Evolutionary conservation across 2,888 invertebrate genomes (phyloP).

Genomic region (Poecilus cupreus): DNA sequence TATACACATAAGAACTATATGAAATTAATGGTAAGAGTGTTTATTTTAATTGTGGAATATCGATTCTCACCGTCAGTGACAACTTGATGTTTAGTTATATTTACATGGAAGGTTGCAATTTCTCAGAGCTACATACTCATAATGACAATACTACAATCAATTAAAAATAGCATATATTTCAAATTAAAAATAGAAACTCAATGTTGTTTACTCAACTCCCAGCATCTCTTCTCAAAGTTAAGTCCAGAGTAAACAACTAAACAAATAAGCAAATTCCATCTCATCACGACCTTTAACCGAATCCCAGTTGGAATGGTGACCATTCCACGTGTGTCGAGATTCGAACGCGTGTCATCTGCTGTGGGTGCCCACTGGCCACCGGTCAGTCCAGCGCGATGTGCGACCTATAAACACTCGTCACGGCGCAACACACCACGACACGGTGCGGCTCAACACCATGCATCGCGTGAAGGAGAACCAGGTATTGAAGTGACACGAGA

Average conservation of each 20-base stretch:
- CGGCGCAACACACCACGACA: not conserved
- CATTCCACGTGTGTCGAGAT: not conserved
- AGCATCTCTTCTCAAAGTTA: not conserved
- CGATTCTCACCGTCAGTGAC: too few relatives aligned
- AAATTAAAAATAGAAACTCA: too few relatives aligned
- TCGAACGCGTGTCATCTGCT: not conserved
- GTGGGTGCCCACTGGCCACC: not conserved
- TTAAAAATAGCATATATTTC: too few relatives aligned
- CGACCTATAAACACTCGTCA: constrained; percentile 17
- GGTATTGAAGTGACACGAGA: constrained; percentile 54
- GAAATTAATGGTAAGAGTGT: too few relatives aligned
- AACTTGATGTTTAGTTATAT: too few relatives aligned
- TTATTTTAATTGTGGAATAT: too few relatives aligned
- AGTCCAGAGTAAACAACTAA: not conserved
- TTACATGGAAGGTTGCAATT: too few relatives aligned
- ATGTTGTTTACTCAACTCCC: not conserved
- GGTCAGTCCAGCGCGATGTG: constrained; percentile 9
- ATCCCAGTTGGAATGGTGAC: not conserved
- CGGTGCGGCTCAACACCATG: not conserved
- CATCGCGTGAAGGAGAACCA: constrained; percentile 50
- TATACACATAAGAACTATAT: too few relatives aligned
- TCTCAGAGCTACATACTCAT: too few relatives aligned
- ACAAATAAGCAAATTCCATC: not conserved
- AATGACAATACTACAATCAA: too few relatives aligned
- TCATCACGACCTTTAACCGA: not conserved